phyloP scores from a whole-genome alignment of 2,888 invertebrate species.

The Rutpela maculata region DNA sequence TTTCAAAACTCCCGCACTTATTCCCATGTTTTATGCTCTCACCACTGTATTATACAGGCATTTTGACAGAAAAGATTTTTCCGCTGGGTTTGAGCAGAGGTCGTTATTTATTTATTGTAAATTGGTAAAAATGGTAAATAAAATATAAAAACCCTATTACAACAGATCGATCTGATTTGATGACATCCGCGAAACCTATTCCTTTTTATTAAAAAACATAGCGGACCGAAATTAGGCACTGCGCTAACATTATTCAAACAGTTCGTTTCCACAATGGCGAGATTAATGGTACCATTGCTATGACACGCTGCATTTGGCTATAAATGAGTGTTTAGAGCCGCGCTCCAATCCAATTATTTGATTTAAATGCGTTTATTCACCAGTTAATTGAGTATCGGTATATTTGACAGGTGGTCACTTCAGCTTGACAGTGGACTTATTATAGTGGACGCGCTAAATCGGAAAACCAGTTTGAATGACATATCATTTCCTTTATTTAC shows the following conservation, averaged over 20 bases:
- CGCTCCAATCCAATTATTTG: slow-evolving; percentile 38
- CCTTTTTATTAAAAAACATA: slow-evolving; percentile 11
- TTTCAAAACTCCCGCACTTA: no score
- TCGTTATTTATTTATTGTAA: no score
- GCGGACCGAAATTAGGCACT: slow-evolving; percentile 11
- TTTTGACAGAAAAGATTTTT: no score
- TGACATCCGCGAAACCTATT: neutral
- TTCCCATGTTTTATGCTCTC: no score
- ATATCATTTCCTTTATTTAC: slow-evolving; percentile 41
- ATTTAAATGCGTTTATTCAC: slow-evolving; percentile 42
- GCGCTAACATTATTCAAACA: slow-evolving; percentile 27
- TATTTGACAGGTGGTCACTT: slow-evolving; percentile 45
- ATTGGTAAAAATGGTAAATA: no score
- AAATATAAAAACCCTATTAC: no score
- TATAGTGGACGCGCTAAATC: slow-evolving; percentile 28
- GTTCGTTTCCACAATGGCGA: slow-evolving; percentile 31
- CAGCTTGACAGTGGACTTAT: slow-evolving; percentile 36
- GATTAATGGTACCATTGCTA: slow-evolving; percentile 37
- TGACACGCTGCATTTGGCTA: slow-evolving; percentile 28
- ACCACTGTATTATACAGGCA: no score
- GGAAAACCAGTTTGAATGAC: slow-evolving; percentile 17
- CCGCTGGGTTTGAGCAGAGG: no score
- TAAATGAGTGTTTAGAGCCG: slow-evolving; percentile 37
- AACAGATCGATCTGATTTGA: no score
- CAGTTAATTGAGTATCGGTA: slow-evolving; percentile 43